Conservation (phyloP, 1,140 invertebrate genomes). For the Zaprionus lachaisei region DNA sequence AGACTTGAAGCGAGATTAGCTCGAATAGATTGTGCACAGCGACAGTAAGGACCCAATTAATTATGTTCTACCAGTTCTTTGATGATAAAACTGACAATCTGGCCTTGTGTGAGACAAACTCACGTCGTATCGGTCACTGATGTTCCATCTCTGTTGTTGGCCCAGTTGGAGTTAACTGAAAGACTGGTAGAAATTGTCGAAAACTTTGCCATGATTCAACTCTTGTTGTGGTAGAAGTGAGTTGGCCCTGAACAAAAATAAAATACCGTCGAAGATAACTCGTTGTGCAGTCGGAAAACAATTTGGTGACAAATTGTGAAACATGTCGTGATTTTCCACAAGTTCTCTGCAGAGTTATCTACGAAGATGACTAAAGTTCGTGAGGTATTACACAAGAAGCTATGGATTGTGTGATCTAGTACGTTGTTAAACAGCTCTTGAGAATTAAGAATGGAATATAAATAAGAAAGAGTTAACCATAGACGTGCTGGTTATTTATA, state of each 20-base stretch:
- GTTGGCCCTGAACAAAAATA: slow-evolving; percentile 23
- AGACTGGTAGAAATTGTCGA: slow-evolving; percentile 20
- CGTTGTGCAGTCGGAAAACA: not conserved
- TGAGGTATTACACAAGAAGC: not conserved
- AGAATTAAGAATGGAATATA: not conserved
- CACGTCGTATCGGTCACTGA: slow-evolving; percentile 53
- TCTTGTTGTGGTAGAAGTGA: slow-evolving; percentile 30
- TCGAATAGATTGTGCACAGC: slow-evolving; percentile 31
- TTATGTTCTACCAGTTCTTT: slow-evolving; percentile 23
- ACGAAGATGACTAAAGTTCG: not conserved
- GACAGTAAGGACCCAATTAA: slow-evolving; percentile 41
- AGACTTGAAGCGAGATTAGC: slow-evolving; percentile 39
- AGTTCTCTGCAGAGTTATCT: slow-evolving; percentile 3
- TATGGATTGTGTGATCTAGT: not conserved
- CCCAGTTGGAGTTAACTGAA: not conserved
- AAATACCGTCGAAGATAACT: slow-evolving; percentile 6
- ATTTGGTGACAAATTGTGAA: slow-evolving; percentile 19
- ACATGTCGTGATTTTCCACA: slow-evolving; percentile 14
- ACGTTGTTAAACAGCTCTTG: not conserved
- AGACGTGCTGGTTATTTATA: not conserved
- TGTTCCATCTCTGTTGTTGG: not conserved
- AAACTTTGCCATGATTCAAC: slow-evolving; percentile 24
- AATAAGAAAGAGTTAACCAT: not conserved
- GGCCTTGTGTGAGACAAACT: slow-evolving; percentile 44
- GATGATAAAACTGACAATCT: slow-evolving; percentile 18